Percentiles rank a stretch among this genome's conserved stretches.
phyloP scores from a whole-genome alignment of 1,140 invertebrate species.

The Scaptomyza montana region DNA sequence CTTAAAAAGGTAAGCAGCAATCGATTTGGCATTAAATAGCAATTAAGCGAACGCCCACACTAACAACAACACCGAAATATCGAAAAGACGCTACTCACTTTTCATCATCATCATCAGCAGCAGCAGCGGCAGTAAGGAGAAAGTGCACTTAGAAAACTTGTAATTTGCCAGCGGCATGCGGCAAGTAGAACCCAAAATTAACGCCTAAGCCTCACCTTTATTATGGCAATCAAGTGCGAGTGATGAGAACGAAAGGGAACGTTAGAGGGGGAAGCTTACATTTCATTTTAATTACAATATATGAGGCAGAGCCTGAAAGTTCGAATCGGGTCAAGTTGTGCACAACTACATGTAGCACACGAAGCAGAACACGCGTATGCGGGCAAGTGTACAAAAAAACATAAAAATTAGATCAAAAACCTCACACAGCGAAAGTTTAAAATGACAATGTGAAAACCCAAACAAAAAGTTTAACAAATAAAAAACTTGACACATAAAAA shows the following conservation, averaged over 20 bases:
- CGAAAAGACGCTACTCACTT: conserved; percentile 57
- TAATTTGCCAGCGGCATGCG: conserved; percentile 61
- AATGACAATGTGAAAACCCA: conserved; percentile 54
- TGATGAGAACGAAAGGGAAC: conserved; percentile 12
- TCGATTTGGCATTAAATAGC: conserved; percentile 65
- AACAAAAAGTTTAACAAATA: not conserved
- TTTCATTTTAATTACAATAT: conserved; percentile 69
- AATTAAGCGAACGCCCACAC: conserved; percentile 45
- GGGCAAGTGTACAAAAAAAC: not conserved
- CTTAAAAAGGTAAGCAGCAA: conserved; percentile 68
- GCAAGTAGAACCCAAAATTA: conserved; percentile 70
- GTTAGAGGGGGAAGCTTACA: conserved; percentile 42
- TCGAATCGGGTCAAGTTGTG: conserved; percentile 44
- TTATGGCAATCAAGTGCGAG: conserved; percentile 70
- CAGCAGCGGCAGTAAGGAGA: conserved; percentile 41
- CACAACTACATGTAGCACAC: no score
- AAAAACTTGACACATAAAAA: not conserved
- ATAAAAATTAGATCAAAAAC: conserved; percentile 33
- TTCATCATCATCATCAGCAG: conserved; percentile 6
- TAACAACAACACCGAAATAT: conserved; percentile 8
- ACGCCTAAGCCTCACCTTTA: conserved; percentile 66
- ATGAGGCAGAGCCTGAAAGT: conserved; percentile 18
- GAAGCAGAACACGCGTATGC: conserved; percentile 39
- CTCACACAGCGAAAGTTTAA: conserved; percentile 70
- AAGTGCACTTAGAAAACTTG: conserved; percentile 60